Conservation (phyloP, 2,797 vertebrate genomes). For the Falco peregrinus region DNA sequence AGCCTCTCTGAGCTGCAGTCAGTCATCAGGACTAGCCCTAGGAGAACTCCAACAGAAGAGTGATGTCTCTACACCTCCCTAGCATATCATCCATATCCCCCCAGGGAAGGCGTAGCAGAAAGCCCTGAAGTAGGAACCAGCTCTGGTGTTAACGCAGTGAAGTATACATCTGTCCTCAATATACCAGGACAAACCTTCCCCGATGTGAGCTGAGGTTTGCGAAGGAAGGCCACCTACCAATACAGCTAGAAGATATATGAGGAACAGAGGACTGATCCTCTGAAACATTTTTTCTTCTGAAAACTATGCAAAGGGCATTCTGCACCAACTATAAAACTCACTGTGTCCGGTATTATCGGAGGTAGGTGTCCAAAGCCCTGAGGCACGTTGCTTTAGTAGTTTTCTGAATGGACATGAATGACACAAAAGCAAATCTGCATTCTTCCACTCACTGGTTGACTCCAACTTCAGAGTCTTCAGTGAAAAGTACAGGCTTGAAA, state of each 20-base stretch:
- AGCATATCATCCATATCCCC: rapidly evolving
- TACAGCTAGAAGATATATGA: not conserved
- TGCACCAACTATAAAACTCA: not conserved
- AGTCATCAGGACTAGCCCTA: not conserved
- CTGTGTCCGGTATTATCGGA: not conserved
- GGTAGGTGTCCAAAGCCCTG: constrained; percentile 45
- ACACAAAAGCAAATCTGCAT: constrained; percentile 35
- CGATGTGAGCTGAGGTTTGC: rapidly evolving
- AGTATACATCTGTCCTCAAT: not conserved
- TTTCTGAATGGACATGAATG: constrained; percentile 33
- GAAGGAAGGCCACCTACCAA: not conserved
- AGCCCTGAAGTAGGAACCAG: not conserved
- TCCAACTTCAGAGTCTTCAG: constrained; percentile 39
- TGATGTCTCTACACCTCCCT: not conserved
- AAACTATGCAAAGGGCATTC: not conserved
- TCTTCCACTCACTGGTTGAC: constrained; percentile 28
- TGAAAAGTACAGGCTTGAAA: constrained; percentile 44
- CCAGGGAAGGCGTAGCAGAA: not conserved
- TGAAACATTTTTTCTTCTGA: not conserved
- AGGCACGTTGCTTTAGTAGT: constrained; percentile 12
- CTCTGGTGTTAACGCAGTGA: not conserved
- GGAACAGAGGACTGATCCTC: not conserved
- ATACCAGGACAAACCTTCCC: not conserved
- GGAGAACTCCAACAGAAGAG: not conserved
- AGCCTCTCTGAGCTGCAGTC: not conserved